These are phyloP conservation scores for Megathymus violae DNA, from an alignment of 1,140 invertebrate species.

Conservation along the genomic window DNA sequence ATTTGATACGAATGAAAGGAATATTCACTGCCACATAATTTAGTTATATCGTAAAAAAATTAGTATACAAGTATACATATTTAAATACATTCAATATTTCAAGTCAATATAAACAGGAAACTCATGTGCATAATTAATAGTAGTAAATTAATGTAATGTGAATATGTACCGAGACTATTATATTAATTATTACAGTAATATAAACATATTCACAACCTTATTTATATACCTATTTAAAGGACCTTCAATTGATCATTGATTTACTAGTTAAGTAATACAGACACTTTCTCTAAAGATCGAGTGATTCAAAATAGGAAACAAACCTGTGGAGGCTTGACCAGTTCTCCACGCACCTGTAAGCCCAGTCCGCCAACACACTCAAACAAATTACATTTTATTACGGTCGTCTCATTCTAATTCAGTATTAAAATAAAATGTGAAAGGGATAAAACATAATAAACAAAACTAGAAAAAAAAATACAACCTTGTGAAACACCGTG, in stretches of 20 bases:
- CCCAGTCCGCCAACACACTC: constrained; percentile 48
- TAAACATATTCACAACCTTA: not conserved
- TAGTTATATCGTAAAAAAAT: too few species aligned
- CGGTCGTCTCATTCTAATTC: constrained; percentile 35
- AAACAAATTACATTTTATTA: constrained; percentile 41
- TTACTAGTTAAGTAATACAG: constrained; percentile 15
- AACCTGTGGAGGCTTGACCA: constrained; percentile 14
- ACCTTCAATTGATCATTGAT: not conserved
- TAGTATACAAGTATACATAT: too few species aligned
- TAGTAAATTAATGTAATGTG: too few species aligned
- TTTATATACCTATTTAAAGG: constrained; percentile 6
- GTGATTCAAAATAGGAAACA: constrained; percentile 22
- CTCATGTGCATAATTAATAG: too few species aligned
- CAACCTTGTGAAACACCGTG: constrained; percentile 50
- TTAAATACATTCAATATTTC: too few species aligned
- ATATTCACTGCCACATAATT: too few species aligned
- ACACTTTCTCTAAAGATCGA: constrained; percentile 26
- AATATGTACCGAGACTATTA: too few species aligned
- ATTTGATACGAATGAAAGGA: not conserved
- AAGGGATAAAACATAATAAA: constrained; percentile 43
- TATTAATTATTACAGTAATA: not conserved
- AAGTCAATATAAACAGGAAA: too few species aligned
- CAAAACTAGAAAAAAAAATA: constrained; percentile 42
- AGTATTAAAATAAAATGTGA: constrained; percentile 34
- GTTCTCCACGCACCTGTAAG: constrained; percentile 42